These are phyloP conservation scores for Pocillopora damicornis DNA, from an alignment of 64 coral and sea anemone genomes.

Conservation along the genomic window DNA sequence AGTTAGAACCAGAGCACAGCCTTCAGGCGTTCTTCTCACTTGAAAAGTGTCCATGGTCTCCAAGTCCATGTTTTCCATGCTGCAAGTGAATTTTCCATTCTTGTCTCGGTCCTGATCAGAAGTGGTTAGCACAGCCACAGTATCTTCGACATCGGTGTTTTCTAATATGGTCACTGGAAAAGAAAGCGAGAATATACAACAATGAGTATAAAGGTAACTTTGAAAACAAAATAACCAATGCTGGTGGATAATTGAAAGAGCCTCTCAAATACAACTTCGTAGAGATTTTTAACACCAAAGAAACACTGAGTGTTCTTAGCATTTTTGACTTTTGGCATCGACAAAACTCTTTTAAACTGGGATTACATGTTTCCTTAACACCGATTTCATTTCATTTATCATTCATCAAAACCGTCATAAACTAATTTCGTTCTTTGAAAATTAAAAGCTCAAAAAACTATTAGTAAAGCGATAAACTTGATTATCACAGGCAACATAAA, in stretches of 20 bases:
- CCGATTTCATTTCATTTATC: too few species aligned
- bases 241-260: neutral
- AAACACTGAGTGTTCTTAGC: too few species aligned
- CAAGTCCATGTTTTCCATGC: constrained; percentile 57
- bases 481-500: too few species aligned
- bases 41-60: constrained; percentile 64
- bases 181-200: neutral
- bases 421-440: too few species aligned
- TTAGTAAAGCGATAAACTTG: too few species aligned
- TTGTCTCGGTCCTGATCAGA: constrained; percentile 57
- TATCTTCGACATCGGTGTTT: constrained; percentile 33
- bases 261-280: neutral
- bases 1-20: constrained; percentile 39
- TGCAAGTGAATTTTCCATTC: constrained; percentile 54
- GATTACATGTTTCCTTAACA: too few species aligned
- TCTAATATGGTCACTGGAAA: constrained; percentile 37
- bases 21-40: constrained; percentile 24
- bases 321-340: too few species aligned
- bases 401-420: too few species aligned
- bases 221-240: neutral
- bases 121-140: constrained; percentile 24
- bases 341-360: too few species aligned
- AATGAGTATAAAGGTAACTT: neutral
- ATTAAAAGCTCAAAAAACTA: too few species aligned
- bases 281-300: neutral